Conservation (phyloP, 2,797 vertebrate species). For the Chelonia mydas region DNA sequence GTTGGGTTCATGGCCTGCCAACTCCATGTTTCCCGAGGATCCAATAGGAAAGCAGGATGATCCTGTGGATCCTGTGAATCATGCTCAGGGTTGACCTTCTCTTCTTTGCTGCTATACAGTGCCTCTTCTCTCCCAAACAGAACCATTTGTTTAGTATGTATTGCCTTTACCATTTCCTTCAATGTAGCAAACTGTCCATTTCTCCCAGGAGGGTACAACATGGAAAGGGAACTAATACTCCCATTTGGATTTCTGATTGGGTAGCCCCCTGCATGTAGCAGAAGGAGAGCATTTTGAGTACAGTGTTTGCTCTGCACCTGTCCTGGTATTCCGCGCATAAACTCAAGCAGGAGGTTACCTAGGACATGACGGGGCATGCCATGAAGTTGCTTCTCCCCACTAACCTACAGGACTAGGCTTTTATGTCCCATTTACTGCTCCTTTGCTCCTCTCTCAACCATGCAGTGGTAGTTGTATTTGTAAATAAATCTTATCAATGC, state of each 20-base stretch:
- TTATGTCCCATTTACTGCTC: constrained; percentile 24
- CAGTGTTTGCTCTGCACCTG: not conserved
- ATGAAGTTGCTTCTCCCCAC: constrained; percentile 42
- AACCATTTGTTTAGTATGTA: constrained; percentile 29
- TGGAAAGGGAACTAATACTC: not conserved
- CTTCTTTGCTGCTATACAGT: constrained; percentile 23
- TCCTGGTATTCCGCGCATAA: constrained; percentile 6
- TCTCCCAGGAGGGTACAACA: not conserved
- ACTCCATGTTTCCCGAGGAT: not conserved
- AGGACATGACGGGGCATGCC: constrained; percentile 25
- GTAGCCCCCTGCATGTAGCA: not conserved
- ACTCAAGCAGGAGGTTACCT: not conserved
- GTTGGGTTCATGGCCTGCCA: not conserved
- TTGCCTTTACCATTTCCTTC: constrained; percentile 38
- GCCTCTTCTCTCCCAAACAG: not conserved
- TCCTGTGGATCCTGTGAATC: constrained; percentile 48
- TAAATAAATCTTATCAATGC: constrained; percentile 66
- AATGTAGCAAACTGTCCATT: not conserved
- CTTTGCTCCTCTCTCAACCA: constrained; percentile 5
- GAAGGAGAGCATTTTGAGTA: not conserved
- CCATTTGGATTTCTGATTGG: constrained; percentile 2
- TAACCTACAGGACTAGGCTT: constrained; percentile 46
- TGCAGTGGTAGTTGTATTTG: constrained; percentile 60
- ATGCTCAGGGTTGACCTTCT: not conserved
- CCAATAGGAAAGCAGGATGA: constrained; percentile 22